Evolutionary conservation across 1,140 invertebrate genomes (phyloP), one percentile per base, ranked within the genome.

Genomic region (Dufourea novaeangliae): DNA sequence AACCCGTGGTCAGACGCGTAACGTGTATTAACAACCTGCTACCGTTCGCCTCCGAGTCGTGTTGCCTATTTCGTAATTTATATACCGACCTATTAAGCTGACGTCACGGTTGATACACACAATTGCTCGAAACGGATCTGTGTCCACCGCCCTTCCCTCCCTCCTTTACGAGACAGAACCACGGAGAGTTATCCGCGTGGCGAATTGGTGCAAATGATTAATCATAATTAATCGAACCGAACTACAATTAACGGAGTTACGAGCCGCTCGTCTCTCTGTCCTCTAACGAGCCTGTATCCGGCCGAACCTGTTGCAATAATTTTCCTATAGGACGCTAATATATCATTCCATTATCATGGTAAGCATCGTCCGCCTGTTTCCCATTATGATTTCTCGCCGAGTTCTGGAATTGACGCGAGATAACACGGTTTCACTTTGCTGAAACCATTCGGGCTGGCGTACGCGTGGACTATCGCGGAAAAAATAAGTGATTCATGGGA

Each of bases 161-260:
- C 2, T 39, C 29, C 34, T 50, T 20, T n/a, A 12, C 25, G 27
- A 20, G 27, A 41, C 27, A 44, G 37, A n/a, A n/a, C n/a, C 10
- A 61, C 39, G 25, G 41, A 17, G 17, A 54, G 20, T 52, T 52
- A 10, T 50, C 29, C 39, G 25, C 14, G 27, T 46, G 59, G 50
- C 61, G 73, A 84, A 84, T 83, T 84, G 80, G 46, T 67, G 82
- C 50, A 44, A 70, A 83, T 70, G 63, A 86, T 82, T 71, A 80
- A 84, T 75, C 68, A 57, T 76, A 85, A 85, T 85, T 85, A 85
- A 85, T 85, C 67, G 72, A 79, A 59, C 67, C 41, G 79, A 32
- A 56, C 56, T 34, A 78, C 79, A 68, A 74, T 78, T 84, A 73
- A 66, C n/a, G n/a, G 22, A 22, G 29, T 75, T 50, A 52, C 54